phyloP scores from a whole-genome alignment of 2,113 vertebrate species.

The Calonectris borealis region DNA sequence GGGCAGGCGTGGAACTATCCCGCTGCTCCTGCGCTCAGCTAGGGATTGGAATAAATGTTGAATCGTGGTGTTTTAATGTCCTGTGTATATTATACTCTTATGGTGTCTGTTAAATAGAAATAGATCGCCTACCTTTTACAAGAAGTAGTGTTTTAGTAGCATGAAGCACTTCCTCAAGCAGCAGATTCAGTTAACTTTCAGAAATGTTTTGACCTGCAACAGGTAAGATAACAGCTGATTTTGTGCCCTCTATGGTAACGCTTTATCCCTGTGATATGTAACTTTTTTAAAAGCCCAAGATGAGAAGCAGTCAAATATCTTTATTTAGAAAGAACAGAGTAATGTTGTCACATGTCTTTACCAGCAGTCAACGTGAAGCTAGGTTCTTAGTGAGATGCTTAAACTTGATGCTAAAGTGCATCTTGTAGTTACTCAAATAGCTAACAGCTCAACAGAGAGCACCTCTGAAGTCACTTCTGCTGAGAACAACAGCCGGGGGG shows the following conservation, averaged over 20 bases:
- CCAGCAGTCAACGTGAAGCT: not conserved
- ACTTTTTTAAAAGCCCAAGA: not conserved
- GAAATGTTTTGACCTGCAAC: not conserved
- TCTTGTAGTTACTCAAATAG: not conserved
- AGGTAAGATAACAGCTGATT: not conserved
- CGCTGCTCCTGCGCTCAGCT: not conserved
- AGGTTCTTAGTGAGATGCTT: not conserved
- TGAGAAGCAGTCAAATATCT: not conserved
- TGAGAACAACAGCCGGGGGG: not conserved
- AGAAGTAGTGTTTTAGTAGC: not conserved
- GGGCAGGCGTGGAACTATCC: not conserved
- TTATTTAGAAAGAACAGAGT: not conserved
- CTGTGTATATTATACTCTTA: not conserved
- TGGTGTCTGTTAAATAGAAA: not conserved
- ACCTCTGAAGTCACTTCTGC: not conserved
- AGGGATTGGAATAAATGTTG: not conserved
- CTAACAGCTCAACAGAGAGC: not conserved
- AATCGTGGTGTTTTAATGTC: not conserved
- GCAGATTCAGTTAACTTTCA: not conserved
- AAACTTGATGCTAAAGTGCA: not conserved
- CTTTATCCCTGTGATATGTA: not conserved
- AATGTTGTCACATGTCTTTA: not conserved
- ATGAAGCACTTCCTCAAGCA: not conserved
- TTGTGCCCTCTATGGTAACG: not conserved
- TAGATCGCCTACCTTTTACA: not conserved